Evolutionary conservation across 2,113 vertebrate genomes (phyloP).

Genomic region (Lichenostomus cassidix): DNA sequence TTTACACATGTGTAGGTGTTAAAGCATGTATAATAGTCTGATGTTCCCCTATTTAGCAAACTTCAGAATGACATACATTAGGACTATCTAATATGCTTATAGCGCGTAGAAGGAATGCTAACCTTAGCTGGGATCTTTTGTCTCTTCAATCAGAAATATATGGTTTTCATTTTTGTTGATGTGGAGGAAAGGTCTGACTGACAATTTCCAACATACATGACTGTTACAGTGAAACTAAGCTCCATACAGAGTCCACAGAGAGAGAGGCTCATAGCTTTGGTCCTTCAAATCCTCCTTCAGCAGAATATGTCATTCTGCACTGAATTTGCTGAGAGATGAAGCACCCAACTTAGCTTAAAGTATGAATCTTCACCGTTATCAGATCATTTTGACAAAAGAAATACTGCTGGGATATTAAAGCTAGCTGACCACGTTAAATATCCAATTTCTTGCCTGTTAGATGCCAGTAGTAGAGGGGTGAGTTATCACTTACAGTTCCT

Average conservation of each 20-base stretch:
- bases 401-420: neutral
- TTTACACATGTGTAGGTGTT: neutral
- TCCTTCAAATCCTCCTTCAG: neutral
- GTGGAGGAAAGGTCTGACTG: neutral
- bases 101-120: neutral
- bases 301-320: neutral
- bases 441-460: constrained; percentile 27
- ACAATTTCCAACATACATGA: neutral
- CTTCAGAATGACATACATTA: neutral
- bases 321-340: constrained; percentile 3
- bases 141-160: neutral
- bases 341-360: neutral
- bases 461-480: neutral
- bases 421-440: neutral
- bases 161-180: neutral
- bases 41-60: neutral
- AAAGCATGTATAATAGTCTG: neutral
- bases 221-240: neutral
- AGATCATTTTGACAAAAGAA: constrained; percentile 39
- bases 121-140: neutral
- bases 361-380: neutral
- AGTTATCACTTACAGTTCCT: neutral
- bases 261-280: neutral
- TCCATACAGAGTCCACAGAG: neutral
- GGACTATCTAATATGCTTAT: neutral